Percentiles rank a stretch among this genome's conserved stretches.
phyloP scores from a whole-genome alignment of 2,797 vertebrate genomes.

The Phrynocephalus guinanensis region DNA sequence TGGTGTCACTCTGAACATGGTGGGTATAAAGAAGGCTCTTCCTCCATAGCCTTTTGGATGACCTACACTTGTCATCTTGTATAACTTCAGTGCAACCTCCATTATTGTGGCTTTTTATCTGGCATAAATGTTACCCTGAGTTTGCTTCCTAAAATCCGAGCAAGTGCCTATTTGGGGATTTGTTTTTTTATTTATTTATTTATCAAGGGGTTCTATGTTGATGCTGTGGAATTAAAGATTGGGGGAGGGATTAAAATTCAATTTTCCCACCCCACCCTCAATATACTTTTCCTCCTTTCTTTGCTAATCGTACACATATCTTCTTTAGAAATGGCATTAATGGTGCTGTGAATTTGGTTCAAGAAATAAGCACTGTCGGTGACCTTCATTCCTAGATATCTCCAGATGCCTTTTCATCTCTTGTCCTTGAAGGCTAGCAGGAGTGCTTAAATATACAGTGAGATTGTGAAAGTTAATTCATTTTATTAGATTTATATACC shows the following conservation, averaged over 20 bases:
- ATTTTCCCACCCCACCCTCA: not conserved
- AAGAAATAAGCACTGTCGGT: not conserved
- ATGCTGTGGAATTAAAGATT: not conserved
- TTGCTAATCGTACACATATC: not conserved
- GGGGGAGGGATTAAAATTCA: not conserved
- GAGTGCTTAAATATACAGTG: not conserved
- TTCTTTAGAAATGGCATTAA: not conserved
- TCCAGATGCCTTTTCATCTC: not conserved
- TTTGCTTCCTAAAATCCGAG: not conserved
- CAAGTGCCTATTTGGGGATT: not conserved
- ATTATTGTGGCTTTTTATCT: accelerated
- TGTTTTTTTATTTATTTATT: not conserved
- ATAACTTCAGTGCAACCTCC: not conserved
- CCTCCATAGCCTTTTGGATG: not conserved
- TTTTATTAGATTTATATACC: no score
- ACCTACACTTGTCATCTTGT: not conserved
- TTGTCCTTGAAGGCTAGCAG: not conserved
- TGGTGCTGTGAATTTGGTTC: not conserved
- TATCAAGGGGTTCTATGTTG: not conserved
- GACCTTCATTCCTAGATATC: not conserved
- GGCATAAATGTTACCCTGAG: not conserved
- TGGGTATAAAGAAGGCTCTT: not conserved
- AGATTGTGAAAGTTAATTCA: no score
- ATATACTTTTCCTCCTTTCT: not conserved
- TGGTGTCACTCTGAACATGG: no score